Conservation (phyloP, 1,140 invertebrate species). For the Trissolcus basalis region DNA sequence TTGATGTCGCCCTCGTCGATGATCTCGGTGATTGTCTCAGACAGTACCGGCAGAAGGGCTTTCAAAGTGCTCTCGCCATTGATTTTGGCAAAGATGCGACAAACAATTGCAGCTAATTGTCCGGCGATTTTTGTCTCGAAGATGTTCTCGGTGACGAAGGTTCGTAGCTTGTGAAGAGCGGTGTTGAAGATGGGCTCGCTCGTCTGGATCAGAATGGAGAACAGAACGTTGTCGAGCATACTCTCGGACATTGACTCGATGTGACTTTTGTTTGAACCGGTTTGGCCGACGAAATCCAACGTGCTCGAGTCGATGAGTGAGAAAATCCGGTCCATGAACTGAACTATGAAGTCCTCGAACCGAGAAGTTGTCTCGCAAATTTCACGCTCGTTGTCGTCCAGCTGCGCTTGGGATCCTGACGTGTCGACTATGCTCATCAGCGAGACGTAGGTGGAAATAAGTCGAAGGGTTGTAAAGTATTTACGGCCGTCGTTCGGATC, state of each 20-base stretch:
- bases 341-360: slow-evolving; percentile 92
- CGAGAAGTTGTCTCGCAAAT: slow-evolving; percentile 87
- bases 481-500: slow-evolving; percentile 94
- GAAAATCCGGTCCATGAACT: slow-evolving; percentile 89
- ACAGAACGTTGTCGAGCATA: slow-evolving; percentile 77
- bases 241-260: slow-evolving; percentile 84
- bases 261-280: slow-evolving; percentile 76
- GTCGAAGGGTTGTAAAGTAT: slow-evolving; percentile 85
- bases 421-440: slow-evolving; percentile 90
- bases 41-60: slow-evolving; percentile 84
- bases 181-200: slow-evolving; percentile 77
- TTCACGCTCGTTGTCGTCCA: slow-evolving; percentile 83
- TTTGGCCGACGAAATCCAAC: slow-evolving; percentile 79
- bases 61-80: slow-evolving; percentile 81
- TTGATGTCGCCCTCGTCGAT: slow-evolving; percentile 77
- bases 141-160: slow-evolving; percentile 84
- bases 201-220: slow-evolving; percentile 74
- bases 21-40: slow-evolving; percentile 78
- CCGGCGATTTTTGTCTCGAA: slow-evolving; percentile 90
- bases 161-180: slow-evolving; percentile 84
- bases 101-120: slow-evolving; percentile 80
- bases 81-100: slow-evolving; percentile 83
- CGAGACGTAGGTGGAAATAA: slow-evolving; percentile 85
- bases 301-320: slow-evolving; percentile 84
- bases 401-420: slow-evolving; percentile 82